Evolutionary conservation across 2,113 vertebrate species (phyloP).

Genomic region (Chamaea fasciata): DNA sequence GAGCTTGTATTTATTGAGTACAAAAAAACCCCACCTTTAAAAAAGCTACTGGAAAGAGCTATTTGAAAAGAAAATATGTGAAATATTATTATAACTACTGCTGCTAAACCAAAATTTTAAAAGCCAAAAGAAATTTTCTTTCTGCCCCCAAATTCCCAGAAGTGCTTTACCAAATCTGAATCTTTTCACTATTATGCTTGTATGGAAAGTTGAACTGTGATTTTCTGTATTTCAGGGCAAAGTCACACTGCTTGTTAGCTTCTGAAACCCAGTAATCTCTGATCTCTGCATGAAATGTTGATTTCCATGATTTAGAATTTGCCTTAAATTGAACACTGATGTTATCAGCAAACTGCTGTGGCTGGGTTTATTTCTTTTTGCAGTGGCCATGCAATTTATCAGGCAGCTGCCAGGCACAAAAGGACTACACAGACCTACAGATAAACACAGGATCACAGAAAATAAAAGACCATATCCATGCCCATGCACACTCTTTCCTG

Average conservation of each 20-base stretch:
- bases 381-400: constrained; percentile 25
- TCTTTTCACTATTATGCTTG: neutral
- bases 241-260: neutral
- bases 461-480: neutral
- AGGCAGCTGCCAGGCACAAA: constrained; percentile 20
- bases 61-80: neutral
- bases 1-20: neutral
- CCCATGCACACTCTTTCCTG: neutral
- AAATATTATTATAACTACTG: neutral
- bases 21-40: rapidly evolving
- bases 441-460: neutral
- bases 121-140: neutral
- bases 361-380: constrained; percentile 25
- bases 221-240: neutral
- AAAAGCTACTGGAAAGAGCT: neutral
- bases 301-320: neutral
- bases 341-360: constrained; percentile 1
- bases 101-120: neutral
- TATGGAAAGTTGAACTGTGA: neutral
- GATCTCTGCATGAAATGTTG: constrained; percentile 19
- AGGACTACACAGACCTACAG: neutral
- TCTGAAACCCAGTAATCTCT: neutral
- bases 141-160: neutral
- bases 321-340: constrained; percentile 24
- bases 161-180: neutral